A percentile compares a stretch with the other conserved stretches of the same genome.
These are phyloP conservation scores for Lypha dubia DNA, from an alignment of 2,888 invertebrate species.

Conservation along the genomic window DNA sequence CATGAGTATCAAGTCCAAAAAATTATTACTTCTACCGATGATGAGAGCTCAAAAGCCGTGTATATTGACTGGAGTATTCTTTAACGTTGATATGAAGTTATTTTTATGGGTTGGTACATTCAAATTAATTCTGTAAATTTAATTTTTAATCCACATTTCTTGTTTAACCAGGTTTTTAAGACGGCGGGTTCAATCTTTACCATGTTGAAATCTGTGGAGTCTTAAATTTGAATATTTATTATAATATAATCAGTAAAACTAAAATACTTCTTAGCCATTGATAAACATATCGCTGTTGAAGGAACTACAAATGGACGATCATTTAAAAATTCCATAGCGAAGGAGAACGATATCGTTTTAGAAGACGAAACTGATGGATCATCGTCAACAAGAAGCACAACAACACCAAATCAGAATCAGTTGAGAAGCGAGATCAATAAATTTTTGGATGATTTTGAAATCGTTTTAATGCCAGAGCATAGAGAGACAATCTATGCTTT, in stretches of 20 bases:
- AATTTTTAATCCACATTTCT: not conserved
- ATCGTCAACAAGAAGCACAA: no score
- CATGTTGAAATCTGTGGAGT: slow-evolving; percentile 63
- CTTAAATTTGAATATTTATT: not conserved
- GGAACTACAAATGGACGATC: no score
- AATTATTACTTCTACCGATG: slow-evolving; percentile 61
- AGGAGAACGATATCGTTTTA: no score
- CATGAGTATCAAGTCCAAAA: slow-evolving; percentile 38
- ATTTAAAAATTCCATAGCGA: no score
- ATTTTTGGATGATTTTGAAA: no score
- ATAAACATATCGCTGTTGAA: no score
- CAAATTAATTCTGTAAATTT: not conserved
- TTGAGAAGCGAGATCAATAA: no score
- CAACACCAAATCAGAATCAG: no score
- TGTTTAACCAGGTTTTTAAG: slow-evolving; percentile 64
- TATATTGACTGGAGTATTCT: slow-evolving; percentile 61
- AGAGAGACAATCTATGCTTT: no score
- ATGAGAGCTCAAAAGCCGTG: slow-evolving; percentile 65
- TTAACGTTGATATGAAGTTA: slow-evolving; percentile 47
- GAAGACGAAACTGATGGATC: no score
- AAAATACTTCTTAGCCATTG: no score
- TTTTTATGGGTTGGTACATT: slow-evolving; percentile 57
- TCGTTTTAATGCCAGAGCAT: no score
- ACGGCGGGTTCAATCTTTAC: slow-evolving; percentile 69
- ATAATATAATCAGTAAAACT: not conserved